Conservation (phyloP, 2,113 vertebrate genomes). For the Phalacrocorax pelagicus region DNA sequence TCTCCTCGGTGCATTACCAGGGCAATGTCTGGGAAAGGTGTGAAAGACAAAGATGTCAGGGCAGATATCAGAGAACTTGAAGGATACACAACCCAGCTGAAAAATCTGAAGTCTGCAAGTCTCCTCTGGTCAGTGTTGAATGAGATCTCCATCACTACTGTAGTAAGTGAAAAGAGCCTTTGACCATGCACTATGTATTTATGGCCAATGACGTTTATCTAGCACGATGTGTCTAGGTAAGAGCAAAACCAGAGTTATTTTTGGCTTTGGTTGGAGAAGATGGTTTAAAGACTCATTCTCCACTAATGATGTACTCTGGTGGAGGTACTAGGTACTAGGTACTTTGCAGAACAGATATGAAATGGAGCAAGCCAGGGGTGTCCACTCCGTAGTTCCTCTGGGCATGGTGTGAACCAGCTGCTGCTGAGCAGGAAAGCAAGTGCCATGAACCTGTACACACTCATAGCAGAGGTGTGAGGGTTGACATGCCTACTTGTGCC, state of each 20-base stretch:
- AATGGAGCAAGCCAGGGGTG: background rate
- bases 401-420: background rate
- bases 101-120: background rate
- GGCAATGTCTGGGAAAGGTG: background rate
- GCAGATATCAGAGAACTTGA: background rate
- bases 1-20: background rate
- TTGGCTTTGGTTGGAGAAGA: background rate
- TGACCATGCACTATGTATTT: background rate
- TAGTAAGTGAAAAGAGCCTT: background rate
- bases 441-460: background rate
- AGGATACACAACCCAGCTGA: background rate
- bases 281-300: background rate
- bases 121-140: background rate
- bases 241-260: rapidly evolving
- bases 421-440: background rate
- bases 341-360: background rate
- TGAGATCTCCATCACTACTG: background rate
- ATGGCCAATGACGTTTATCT: background rate
- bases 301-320: background rate
- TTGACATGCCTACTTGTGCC: background rate
- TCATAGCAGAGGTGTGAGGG: background rate
- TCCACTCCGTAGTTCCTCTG: background rate
- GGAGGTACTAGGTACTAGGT: background rate
- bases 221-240: background rate
- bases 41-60: background rate